Evolutionary conservation across 2,888 invertebrate genomes (phyloP), one percentile per base, ranked within the genome.

Genomic region (Pachliopta kotzebuea): DNA sequence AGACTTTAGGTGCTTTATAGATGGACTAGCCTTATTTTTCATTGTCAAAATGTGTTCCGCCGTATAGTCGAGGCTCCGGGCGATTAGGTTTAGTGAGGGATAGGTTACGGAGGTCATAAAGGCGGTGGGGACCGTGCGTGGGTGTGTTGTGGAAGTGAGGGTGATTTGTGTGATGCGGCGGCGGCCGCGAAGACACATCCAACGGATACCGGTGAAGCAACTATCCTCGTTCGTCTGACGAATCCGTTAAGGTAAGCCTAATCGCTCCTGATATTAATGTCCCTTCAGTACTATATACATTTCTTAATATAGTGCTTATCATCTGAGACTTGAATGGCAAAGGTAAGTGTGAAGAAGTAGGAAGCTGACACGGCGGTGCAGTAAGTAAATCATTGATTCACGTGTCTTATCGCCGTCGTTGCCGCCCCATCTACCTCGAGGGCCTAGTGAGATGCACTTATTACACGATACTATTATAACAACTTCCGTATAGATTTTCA

Each of bases 241-340:
- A 89, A 85, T 78, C 84, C 80, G 79, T 78, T 81, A 80, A 88
- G 90, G 90, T 90, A 80, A 84, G 85, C n/a, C n/a, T n/a, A n/a
- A n/a, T n/a, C n/a, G n/a, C n/a, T n/a, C n/a, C n/a, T n/a, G n/a
- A n/a, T n/a, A n/a, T n/a, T n/a, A n/a, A n/a, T n/a, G n/a, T n/a
- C n/a, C n/a, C n/a, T n/a, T n/a, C n/a, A n/a, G n/a, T n/a, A 45
- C 18, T 0, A n/a, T n/a, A n/a, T n/a, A n/a, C n/a, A 0, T n/a
- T n/a, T 7, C 7, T 45, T 45, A n/a, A 45, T n/a, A 14, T 4
- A 45, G 45, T n/a, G 0, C n/a, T 4, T 45, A 55, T 29, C 55
- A 55, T 9, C 55, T 55, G 26, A 9, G 1, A 29, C 24, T 14
- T 37, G 23, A 42, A 24, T 42, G 49, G 23, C 7, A 23, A 52